Conservation (phyloP, 2,797 vertebrate genomes). For the Amphiprion clarkii region DNA sequence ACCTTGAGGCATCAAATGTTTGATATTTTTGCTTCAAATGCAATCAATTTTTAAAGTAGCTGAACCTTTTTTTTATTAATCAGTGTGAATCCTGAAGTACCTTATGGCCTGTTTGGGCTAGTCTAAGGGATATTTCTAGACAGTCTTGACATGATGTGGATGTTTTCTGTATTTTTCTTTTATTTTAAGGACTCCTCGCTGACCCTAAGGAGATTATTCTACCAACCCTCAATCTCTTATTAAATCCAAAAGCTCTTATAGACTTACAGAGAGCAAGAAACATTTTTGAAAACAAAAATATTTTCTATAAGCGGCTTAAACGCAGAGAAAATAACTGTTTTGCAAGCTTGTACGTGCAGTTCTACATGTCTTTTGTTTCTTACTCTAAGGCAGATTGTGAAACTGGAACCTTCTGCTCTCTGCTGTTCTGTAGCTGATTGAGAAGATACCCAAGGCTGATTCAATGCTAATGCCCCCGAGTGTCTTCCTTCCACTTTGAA, state of each 20-base stretch:
- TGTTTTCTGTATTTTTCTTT: conserved; percentile 33
- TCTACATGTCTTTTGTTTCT: conserved; percentile 40
- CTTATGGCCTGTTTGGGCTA: not conserved
- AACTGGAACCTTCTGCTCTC: conserved; percentile 31
- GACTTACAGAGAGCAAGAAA: conserved; percentile 20
- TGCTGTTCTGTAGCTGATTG: conserved; percentile 45
- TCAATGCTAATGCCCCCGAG: conserved; percentile 70
- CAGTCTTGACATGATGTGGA: conserved; percentile 17
- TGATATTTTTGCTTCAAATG: not conserved
- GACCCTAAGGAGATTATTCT: conserved; percentile 64
- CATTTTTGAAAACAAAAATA: conserved; percentile 21
- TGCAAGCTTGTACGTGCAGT: conserved; percentile 11
- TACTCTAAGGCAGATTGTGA: conserved; percentile 26
- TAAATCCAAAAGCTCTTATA: conserved; percentile 65
- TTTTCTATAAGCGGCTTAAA: conserved; percentile 50
- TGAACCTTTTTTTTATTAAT: too few relatives aligned
- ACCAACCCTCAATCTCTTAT: conserved; percentile 48
- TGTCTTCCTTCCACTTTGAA: conserved; percentile 77
- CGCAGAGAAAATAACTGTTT: not conserved
- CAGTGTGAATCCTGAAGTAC: conserved; percentile 1
- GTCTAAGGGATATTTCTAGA: conserved; percentile 15
- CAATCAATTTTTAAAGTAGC: not conserved
- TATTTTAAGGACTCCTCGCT: conserved; percentile 29
- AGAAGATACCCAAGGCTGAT: conserved; percentile 52
- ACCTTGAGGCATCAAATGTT: not conserved